Evolutionary conservation across 2,888 invertebrate species (phyloP).

Genomic region (Agonum fuliginosum): DNA sequence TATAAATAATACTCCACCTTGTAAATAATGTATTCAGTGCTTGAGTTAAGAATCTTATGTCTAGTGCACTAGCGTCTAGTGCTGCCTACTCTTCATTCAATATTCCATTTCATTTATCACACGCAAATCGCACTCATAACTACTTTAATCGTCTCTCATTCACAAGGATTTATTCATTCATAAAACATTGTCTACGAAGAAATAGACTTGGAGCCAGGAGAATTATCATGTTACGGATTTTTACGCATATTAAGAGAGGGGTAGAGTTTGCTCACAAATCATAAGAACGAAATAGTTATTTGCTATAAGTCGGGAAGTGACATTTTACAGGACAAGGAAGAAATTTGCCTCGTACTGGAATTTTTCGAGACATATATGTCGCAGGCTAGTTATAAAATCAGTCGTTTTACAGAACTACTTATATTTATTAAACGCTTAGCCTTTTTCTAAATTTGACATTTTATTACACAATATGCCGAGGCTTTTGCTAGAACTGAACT

Average conservation of each 20-base stretch:
- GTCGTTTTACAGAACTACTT: too few relatives aligned
- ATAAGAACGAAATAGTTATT: neutral
- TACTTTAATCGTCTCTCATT: conserved; percentile 15
- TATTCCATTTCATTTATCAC: conserved; percentile 28
- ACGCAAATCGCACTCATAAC: conserved; percentile 26
- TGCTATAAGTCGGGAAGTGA: too few relatives aligned
- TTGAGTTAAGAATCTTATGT: neutral
- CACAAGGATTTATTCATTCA: conserved; percentile 22
- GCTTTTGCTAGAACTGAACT: too few relatives aligned
- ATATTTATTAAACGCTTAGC: too few relatives aligned
- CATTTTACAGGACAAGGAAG: too few relatives aligned
- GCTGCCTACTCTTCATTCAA: conserved; percentile 19
- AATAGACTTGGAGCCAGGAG: too few relatives aligned
- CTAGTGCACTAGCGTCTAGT: neutral
- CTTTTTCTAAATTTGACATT: too few relatives aligned
- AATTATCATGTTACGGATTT: neutral
- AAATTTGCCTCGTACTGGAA: too few relatives aligned
- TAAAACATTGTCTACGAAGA: neutral
- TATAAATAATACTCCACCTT: too few relatives aligned
- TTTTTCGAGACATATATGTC: too few relatives aligned
- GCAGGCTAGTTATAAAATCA: too few relatives aligned
- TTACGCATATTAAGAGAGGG: neutral
- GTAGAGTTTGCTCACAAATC: neutral
- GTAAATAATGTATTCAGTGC: neutral
- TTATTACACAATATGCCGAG: too few relatives aligned